Evolutionary conservation across 2,888 invertebrate species (phyloP), one percentile per base, ranked within the genome.

Genomic region (Noctua janthe): DNA sequence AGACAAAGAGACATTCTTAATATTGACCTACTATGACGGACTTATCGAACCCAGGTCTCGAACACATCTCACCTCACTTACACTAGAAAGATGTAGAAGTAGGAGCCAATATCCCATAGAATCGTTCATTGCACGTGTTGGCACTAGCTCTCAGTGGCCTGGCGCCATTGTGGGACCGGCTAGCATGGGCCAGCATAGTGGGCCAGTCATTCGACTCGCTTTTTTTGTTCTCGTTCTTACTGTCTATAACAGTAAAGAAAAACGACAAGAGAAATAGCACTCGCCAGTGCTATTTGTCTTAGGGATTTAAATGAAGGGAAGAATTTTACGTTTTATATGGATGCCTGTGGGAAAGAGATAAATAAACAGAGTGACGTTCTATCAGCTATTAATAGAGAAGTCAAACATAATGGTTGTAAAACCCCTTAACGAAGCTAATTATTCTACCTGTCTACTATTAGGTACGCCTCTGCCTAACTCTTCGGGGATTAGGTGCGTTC

Each of bases 101-200:
- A 83, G 29, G 13, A 54, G 39, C 49, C 76, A 54, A 87, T 81
- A 82, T 71, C 64, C 23, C 47, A 56, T 20, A 35, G 81, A 72
- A 83, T 82, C 83, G 81, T 87, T 82, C 81, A 84, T 74, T 49
- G 71, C 64, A 82, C 67, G 67, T 87, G 80, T 83, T 87, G 87
- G 87, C 83, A 79, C 71, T 71, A 49, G 49, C 35, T 54, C 43
- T 43, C 35, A 59, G 35, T 56, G 64, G 64, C 76, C 7, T 29
- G 70, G 67, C 73, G 67, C 88, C 75, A 69, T 73, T 85, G 70
- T 88, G 23, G 47, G 43, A 47, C 49, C 17, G 8, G 35, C 64
- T 35, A 78, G 76, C 23, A 76, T 76, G 54, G 54, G 75, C 83
- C 83, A 83, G 82, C 75, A 35, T 39, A 66, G 54, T 56, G 17